phyloP scores from a whole-genome alignment of 2,113 vertebrate genomes.

The Nipponia nippon region DNA sequence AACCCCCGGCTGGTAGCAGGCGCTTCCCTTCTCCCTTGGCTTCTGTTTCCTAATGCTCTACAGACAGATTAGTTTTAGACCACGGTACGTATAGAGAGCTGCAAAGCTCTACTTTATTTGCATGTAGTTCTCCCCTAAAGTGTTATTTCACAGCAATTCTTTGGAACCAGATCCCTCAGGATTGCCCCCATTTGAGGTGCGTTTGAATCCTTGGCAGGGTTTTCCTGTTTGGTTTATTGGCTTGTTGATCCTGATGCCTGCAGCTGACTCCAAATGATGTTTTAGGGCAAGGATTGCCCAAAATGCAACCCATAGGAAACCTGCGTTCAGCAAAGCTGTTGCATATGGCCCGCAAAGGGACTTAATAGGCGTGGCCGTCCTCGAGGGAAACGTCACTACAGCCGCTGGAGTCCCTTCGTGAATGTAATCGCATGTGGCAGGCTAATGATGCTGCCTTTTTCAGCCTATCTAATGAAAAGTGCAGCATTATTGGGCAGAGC shows the following conservation, averaged over 20 bases:
- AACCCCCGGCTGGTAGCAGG: background rate
- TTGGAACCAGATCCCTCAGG: background rate
- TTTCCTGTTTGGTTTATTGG: background rate
- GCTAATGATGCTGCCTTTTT: background rate
- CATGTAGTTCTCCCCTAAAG: background rate
- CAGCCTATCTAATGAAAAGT: background rate
- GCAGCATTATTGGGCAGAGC: background rate
- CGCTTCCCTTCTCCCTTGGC: background rate
- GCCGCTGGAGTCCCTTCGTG: background rate
- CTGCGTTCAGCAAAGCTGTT: background rate
- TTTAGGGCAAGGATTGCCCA: background rate
- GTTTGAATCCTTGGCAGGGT: background rate
- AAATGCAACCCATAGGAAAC: background rate
- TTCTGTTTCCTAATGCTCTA: background rate
- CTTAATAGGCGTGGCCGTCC: background rate
- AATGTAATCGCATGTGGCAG: fast-evolving
- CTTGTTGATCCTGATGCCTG: background rate
- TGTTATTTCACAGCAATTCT: background rate
- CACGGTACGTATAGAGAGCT: background rate
- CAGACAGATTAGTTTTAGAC: background rate
- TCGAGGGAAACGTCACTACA: background rate
- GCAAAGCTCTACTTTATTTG: background rate
- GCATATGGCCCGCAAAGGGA: background rate
- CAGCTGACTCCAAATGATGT: background rate
- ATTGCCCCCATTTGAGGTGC: background rate